Percentiles rank a stretch among this genome's conserved stretches.
Evolutionary conservation across 1,140 invertebrate genomes (phyloP).

Genomic region (Frieseomelitta varia): DNA sequence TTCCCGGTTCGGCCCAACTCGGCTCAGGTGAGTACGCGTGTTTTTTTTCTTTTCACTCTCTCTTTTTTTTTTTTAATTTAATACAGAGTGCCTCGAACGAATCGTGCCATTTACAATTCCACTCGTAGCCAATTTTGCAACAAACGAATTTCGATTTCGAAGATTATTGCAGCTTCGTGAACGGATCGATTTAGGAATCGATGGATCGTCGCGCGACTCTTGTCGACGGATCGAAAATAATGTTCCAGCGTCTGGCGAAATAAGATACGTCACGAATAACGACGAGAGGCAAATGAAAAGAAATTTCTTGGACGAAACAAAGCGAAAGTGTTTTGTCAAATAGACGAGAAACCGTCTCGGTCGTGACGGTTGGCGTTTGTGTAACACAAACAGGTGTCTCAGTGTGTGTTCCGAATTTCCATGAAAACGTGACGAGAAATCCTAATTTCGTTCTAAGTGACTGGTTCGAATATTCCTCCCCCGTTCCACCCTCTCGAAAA

Average conservation of each 20-base stretch:
- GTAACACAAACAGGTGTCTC: not conserved
- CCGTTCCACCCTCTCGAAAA: not conserved
- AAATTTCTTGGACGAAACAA: not conserved
- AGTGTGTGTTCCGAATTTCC: not conserved
- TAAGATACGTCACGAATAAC: no score
- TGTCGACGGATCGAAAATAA: no score
- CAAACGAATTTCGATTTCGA: not conserved
- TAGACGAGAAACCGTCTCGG: not conserved
- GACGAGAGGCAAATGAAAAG: not conserved
- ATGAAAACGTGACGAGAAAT: not conserved
- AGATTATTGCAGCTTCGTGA: no score
- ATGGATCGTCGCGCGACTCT: no score
- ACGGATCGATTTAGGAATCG: no score
- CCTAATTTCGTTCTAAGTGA: not conserved
- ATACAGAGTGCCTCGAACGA: not conserved
- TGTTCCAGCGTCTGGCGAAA: no score
- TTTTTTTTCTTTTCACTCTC: not conserved
- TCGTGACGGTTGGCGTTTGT: not conserved
- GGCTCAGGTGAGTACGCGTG: conserved; percentile 45
- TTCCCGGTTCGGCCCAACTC: conserved; percentile 17
- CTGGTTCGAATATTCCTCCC: not conserved
- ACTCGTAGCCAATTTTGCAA: not conserved
- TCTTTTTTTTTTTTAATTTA: not conserved
- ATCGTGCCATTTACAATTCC: not conserved
- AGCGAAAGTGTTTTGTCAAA: no score